Percentiles rank a stretch among this genome's conserved stretches.
Evolutionary conservation across 1,140 invertebrate species (phyloP).

Genomic region (Nilaparvata lugens): DNA sequence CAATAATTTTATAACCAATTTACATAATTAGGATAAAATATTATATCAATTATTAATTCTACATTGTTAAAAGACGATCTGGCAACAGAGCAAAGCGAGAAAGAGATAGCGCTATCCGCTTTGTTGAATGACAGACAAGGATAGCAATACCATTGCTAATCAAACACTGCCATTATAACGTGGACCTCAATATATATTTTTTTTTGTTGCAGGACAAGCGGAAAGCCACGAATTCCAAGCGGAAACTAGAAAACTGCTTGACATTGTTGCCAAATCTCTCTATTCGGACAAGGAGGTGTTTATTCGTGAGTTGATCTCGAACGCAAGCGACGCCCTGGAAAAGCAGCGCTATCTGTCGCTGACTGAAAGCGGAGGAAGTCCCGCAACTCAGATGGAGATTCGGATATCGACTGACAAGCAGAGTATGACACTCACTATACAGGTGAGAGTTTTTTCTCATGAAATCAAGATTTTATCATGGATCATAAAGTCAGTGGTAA

Average conservation of each 20-base stretch:
- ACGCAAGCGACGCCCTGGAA: slow-evolving; percentile 94
- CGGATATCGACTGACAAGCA: slow-evolving; percentile 83
- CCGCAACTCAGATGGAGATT: slow-evolving; percentile 63
- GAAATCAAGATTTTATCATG: too few species aligned
- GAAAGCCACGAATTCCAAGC: slow-evolving; percentile 74
- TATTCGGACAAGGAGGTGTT: slow-evolving; percentile 98
- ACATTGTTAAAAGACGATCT: too few species aligned
- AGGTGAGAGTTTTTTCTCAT: slow-evolving; percentile 52
- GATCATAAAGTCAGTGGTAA: too few species aligned
- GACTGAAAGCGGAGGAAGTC: slow-evolving; percentile 39
- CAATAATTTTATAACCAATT: too few species aligned
- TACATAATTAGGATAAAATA: too few species aligned
- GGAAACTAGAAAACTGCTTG: slow-evolving; percentile 88
- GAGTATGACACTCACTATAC: slow-evolving; percentile 73
- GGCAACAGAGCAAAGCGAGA: too few species aligned
- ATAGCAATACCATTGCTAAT: too few species aligned
- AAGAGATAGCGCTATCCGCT: too few species aligned
- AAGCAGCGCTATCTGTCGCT: slow-evolving; percentile 73
- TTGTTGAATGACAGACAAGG: too few species aligned
- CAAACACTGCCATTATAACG: too few species aligned
- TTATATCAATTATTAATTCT: too few species aligned
- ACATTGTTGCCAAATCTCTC: slow-evolving; percentile 93
- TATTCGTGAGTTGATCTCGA: slow-evolving; percentile 90
- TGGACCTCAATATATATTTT: too few species aligned
- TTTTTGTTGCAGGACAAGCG: slow-evolving; percentile 35